Base-by-base conservation (phyloP, 92 coral and sea anemone species). In the Umimayanthus kanabou region DNA sequence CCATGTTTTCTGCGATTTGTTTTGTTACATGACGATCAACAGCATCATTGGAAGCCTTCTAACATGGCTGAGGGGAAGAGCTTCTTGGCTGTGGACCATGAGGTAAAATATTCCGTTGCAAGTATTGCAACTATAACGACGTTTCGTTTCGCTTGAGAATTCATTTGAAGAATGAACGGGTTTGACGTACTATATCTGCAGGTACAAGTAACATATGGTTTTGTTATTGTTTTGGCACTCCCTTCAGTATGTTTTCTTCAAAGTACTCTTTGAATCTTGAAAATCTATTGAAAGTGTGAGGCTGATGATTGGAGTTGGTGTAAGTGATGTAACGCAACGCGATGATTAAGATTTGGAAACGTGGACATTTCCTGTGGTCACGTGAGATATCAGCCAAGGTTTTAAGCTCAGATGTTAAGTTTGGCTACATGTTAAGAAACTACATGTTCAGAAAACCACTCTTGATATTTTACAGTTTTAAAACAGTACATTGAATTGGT, bases 41-140 rank as follows among this genome's bases (percentile, higher is more conserved):
- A 82, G 91, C 73, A 85, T 82, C 50, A 16, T 89, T 49, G 92
- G 88, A 80, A 91, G 88, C 89, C 82, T 92, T 26, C 49, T 81
- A 73, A 82, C 96, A 95, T 96, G 99, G 99, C 73, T 92, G 42
- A 96, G 90, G 90, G 96, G 97, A 88, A 93, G 96, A 74, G 71
- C 90, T 87, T 91, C 94, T 72, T 95, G 90, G 75, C 88, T 92
- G 4, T 85, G 92, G 50, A 80, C 92, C n/a, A 79, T 89, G 90
- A 96, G 99, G 99, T 96, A 93, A 58, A 39, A 28, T 53, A 20
- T 22, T 22, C 25, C 25, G 69, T 61, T 9, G 25, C 64, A 55
- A 11, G 20, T 55, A 2, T 55, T 55, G 49, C 58, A 50, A 50
- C 2, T 50, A 1, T 11, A 11, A 3, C 58, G 58, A 53, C 58